Conservation (phyloP, 2,888 invertebrate species). For the Nasonovia ribisnigri region DNA sequence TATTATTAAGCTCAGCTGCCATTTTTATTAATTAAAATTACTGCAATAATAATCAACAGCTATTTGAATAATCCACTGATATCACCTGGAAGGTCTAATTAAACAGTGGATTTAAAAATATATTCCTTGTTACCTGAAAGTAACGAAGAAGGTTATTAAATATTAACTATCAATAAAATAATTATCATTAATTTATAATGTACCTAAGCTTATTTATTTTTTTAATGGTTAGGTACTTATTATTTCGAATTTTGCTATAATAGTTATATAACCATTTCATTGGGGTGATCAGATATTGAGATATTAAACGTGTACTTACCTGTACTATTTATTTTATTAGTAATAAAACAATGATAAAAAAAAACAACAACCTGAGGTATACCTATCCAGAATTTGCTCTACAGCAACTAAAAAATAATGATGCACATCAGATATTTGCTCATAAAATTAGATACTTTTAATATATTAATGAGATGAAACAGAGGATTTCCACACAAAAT, state of each 20-base stretch:
- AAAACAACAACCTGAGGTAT: not conserved
- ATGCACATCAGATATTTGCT: constrained; percentile 9
- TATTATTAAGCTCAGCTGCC: too few species aligned
- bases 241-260: not conserved
- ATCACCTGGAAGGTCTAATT: not conserved
- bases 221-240: not conserved
- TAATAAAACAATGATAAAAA: not conserved
- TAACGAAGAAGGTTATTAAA: not conserved
- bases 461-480: constrained; percentile 58
- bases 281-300: not conserved
- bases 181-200: not conserved
- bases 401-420: not conserved
- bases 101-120: not conserved
- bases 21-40: not conserved
- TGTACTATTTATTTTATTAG: not conserved
- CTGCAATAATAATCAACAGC: not conserved
- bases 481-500: constrained; percentile 48
- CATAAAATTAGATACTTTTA: constrained; percentile 47
- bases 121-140: not conserved
- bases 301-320: not conserved
- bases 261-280: not conserved
- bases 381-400: not conserved
- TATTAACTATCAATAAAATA: not conserved
- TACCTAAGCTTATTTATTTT: not conserved
- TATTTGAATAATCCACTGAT: not conserved